Conservation (phyloP, 2,888 invertebrate genomes). For the Zygogramma bicolorata region DNA sequence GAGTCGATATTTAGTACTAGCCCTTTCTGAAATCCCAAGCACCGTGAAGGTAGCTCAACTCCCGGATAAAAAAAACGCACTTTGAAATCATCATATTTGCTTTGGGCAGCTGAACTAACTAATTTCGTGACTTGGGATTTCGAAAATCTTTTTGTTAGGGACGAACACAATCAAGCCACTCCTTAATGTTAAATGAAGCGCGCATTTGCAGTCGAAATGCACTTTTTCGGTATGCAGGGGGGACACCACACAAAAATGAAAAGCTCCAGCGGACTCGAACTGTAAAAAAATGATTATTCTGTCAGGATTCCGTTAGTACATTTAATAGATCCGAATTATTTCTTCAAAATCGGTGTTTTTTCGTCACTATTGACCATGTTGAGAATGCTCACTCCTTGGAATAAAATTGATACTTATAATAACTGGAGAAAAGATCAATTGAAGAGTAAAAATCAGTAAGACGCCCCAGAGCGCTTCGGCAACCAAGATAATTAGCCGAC, state of each 20-base stretch:
- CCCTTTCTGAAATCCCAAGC: constrained; percentile 29
- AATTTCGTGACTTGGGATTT: constrained; percentile 14
- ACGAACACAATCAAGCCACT: constrained; percentile 52
- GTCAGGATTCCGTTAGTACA: constrained; percentile 44
- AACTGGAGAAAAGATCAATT: too few relatives aligned
- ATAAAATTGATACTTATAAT: too few relatives aligned
- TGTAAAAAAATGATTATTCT: constrained; percentile 45
- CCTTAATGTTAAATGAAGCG: constrained; percentile 56
- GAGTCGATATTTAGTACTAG: constrained; percentile 31
- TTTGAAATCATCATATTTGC: not conserved
- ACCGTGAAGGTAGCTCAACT: too few relatives aligned
- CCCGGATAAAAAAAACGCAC: not conserved
- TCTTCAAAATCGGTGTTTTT: not conserved
- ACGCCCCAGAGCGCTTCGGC: too few relatives aligned
- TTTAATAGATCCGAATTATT: not conserved
- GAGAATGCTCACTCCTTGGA: not conserved
- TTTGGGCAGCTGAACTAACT: too few relatives aligned
- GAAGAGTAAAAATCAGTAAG: too few relatives aligned
- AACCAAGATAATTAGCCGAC: too few relatives aligned
- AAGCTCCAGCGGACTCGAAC: constrained; percentile 59
- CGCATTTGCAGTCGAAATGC: constrained; percentile 61
- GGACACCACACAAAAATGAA: constrained; percentile 62
- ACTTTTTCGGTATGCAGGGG: constrained; percentile 57
- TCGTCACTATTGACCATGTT: too few relatives aligned
- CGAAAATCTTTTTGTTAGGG: constrained; percentile 40